Base-by-base conservation (phyloP, 1,140 invertebrate species). In the Bombus sylvicola region DNA sequence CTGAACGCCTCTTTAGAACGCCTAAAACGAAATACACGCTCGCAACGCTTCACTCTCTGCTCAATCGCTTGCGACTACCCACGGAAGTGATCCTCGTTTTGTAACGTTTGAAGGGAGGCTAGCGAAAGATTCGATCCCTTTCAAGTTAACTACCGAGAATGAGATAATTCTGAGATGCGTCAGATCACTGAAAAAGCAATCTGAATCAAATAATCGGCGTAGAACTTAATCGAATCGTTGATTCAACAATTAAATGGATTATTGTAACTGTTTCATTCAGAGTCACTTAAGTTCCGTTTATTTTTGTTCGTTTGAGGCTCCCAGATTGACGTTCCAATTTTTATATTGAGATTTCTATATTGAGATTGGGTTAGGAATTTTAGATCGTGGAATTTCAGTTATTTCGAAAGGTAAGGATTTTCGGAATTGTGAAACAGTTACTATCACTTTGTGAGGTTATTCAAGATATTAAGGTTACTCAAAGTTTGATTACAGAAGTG, bases 31-130 rank as follows among this genome's bases (percentile, higher is more conserved):
- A 47, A 84, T 72, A 59, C 76, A 79, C 83, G 83, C 76, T 84
- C 66, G 76, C 83, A 84, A 84, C 83, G 83, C 83, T 84, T 84
- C 83, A 79, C 83, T 84, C 76, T 79, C 76, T 79, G 76, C 75
- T 79, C 75, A 62, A 79, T 72, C 76, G 31, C 57, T 69, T 66
- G 13, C 25, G 31, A 41, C n/a, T 34, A 83, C 34, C 28, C 18
- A 66, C 4, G 9, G 53, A 15, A 10, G 28, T 71, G 39, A 47
- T 41, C 39, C 22, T 47, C 6, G 39, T n/a, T 59, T 66, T 34
- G 22, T 6, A 62, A 59, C 25, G 47, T 69, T 74, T n/a, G 4
- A 81, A 74, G 15, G 18, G 22, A 68, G 9, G 18, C 66, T 39
- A 69, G 10, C 10, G 10, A 12, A 28, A 9, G 59, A n/a, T 62